These are phyloP conservation scores for Macaria notata DNA, from an alignment of 2,888 invertebrate species.

Conservation along the genomic window DNA sequence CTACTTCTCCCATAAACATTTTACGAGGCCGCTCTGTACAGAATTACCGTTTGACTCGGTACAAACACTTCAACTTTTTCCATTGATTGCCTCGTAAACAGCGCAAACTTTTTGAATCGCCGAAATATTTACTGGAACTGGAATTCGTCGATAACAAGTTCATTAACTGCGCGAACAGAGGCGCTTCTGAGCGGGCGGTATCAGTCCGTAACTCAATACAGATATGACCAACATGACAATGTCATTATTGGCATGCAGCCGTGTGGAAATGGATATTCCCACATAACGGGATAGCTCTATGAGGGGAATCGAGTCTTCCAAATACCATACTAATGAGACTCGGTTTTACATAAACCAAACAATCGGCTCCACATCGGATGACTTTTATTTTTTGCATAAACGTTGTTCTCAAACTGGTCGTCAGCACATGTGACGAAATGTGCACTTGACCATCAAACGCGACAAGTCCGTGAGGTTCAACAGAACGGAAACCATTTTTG, in stretches of 20 bases:
- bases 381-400: no score
- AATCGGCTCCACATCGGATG: no score
- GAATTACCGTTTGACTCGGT: conserved; percentile 43
- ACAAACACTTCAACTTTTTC: conserved; percentile 42
- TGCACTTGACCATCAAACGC: conserved; percentile 30
- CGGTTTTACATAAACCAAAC: no score
- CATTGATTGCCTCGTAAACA: conserved; percentile 42
- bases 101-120: conserved; percentile 40
- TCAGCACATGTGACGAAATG: neutral
- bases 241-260: conserved; percentile 3
- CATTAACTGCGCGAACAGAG: conserved; percentile 10
- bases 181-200: neutral
- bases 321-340: no score
- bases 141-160: conserved; percentile 23
- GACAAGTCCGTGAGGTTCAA: conserved; percentile 20
- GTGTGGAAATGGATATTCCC: neutral
- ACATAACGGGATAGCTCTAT: neutral
- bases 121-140: conserved; percentile 34
- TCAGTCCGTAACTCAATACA: neutral
- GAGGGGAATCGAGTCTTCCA: neutral
- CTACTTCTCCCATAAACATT: conserved; percentile 52
- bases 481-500: conserved; percentile 26
- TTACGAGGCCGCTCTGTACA: conserved; percentile 48
- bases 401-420: no score
- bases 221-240: neutral